Conservation (phyloP, 2,888 invertebrate genomes). For the Apoda limacodes region DNA sequence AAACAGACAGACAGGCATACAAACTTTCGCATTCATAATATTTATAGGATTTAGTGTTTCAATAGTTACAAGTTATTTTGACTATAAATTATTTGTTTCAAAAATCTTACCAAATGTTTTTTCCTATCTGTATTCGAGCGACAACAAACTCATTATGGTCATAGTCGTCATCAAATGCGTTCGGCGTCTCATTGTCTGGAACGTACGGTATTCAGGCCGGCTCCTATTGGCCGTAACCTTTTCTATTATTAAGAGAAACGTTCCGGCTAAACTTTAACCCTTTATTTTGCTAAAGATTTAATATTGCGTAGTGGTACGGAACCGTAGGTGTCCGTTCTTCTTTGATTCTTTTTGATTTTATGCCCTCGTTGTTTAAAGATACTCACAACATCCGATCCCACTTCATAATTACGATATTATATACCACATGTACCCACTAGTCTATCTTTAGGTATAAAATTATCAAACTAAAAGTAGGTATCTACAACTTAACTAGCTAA, state of each 20-base stretch:
- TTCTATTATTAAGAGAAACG: constrained; percentile 5
- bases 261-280: constrained; percentile 7
- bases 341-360: not conserved
- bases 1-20: too few relatives aligned
- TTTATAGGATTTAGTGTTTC: too few relatives aligned
- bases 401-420: too few relatives aligned
- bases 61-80: not conserved
- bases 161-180: constrained; percentile 20
- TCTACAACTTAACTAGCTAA: too few relatives aligned
- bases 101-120: not conserved
- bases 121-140: not conserved
- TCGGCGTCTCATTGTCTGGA: constrained; percentile 42
- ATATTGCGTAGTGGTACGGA: constrained; percentile 2
- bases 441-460: too few relatives aligned
- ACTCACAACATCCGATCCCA: too few relatives aligned
- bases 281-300: constrained; percentile 7
- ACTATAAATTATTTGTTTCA: not conserved
- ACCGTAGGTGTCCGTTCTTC: constrained; percentile 5
- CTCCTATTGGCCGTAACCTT: constrained; percentile 37
- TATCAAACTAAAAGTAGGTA: too few relatives aligned
- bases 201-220: constrained; percentile 37
- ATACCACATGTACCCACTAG: too few relatives aligned
- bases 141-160: too few relatives aligned
- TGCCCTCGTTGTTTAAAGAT: not conserved
- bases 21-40: too few relatives aligned